Percentiles rank a stretch among this genome's conserved stretches.
Conservation (phyloP, 2,113 vertebrate species). For the Sceloporus undulatus region DNA sequence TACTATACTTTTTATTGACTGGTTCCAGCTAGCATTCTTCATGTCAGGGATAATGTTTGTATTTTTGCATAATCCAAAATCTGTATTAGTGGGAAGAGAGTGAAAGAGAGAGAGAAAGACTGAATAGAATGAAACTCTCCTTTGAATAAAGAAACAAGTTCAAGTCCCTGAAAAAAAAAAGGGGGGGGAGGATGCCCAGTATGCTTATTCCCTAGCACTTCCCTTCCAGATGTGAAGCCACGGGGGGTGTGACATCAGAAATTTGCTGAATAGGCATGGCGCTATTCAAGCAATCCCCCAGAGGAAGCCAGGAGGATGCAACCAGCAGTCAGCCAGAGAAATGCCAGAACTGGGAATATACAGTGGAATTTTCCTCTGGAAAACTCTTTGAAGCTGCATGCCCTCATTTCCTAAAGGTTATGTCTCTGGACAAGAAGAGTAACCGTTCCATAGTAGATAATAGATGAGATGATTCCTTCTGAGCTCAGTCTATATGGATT, state of each 20-base stretch:
- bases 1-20: not conserved
- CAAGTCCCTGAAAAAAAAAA: conserved; percentile 36
- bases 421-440: not conserved
- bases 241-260: conserved; percentile 18
- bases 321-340: conserved; percentile 33
- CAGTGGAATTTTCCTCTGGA: conserved; percentile 61
- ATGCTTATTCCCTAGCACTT: conserved; percentile 34
- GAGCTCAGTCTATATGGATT: not conserved
- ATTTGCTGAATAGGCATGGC: not conserved
- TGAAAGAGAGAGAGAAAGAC: not conserved
- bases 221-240: conserved; percentile 62
- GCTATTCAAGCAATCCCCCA: conserved; percentile 13
- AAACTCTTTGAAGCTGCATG: conserved; percentile 50
- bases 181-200: conserved; percentile 48
- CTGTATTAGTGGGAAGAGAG: not conserved
- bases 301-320: conserved; percentile 40
- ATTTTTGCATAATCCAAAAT: conserved; percentile 34
- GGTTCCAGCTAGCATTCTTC: conserved; percentile 42
- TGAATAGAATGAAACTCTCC: conserved; percentile 28
- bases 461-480: not conserved
- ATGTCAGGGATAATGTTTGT: conserved; percentile 35
- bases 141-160: conserved; percentile 44
- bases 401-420: not conserved
- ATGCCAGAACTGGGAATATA: not conserved
- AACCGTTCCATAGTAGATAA: conserved; percentile 30